phyloP scores from a whole-genome alignment of 2,113 vertebrate species.

The Odocoileus hemionus region DNA sequence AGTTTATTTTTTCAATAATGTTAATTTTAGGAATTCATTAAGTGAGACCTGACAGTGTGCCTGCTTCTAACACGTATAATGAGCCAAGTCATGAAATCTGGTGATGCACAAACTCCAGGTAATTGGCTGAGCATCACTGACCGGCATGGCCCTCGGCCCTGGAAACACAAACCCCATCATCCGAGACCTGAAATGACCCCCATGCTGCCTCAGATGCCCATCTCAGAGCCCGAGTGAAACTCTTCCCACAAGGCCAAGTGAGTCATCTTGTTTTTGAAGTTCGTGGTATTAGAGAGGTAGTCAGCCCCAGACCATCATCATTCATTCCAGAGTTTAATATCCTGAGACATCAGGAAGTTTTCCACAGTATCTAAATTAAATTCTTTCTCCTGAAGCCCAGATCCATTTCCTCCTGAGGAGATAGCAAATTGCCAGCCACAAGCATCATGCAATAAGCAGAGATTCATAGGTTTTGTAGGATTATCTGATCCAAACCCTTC shows the following conservation, averaged over 20 bases:
- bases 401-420: constrained; percentile 33
- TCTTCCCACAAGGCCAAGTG: background rate
- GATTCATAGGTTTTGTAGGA: background rate
- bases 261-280: constrained; percentile 34
- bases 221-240: background rate
- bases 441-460: background rate
- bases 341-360: constrained; percentile 41
- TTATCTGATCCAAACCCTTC: background rate
- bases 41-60: background rate
- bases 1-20: constrained; percentile 43
- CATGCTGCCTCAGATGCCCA: rapidly evolving
- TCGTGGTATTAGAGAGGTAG: background rate
- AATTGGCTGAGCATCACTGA: background rate
- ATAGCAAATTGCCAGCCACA: background rate
- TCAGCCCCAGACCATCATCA: background rate
- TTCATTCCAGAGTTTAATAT: constrained; percentile 53
- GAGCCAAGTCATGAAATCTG: background rate
- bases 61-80: background rate
- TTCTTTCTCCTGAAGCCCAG: constrained; percentile 19
- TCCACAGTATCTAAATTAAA: constrained; percentile 57
- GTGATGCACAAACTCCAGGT: background rate
- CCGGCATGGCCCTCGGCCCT: rapidly evolving
- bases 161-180: rapidly evolving
- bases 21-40: constrained; percentile 58
- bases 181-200: background rate